Evolutionary conservation across 1,140 invertebrate species (phyloP).

Genomic region (Ridgeia piscesae): DNA sequence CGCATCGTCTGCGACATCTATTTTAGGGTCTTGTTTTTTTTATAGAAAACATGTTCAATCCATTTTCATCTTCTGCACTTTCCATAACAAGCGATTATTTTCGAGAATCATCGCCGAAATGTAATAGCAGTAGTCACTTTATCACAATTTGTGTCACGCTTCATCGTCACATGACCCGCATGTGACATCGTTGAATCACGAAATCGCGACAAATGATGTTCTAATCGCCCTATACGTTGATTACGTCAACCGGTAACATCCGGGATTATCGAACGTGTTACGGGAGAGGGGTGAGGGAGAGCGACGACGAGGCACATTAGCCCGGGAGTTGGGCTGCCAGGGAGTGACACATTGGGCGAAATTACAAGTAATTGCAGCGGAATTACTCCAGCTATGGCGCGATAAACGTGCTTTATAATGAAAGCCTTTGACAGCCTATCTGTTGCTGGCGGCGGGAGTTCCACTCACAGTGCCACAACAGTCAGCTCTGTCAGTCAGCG

Average conservation of each 20-base stretch:
- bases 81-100: no score
- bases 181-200: neutral
- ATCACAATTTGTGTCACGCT: neutral
- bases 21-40: no score
- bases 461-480: neutral
- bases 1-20: no score
- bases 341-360: neutral
- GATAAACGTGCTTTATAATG: neutral
- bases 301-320: neutral
- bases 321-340: neutral
- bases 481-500: neutral
- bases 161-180: neutral
- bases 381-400: neutral
- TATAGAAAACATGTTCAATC: no score
- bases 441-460: neutral
- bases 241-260: neutral
- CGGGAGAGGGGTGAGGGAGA: neutral
- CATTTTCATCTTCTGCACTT: no score
- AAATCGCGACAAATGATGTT: neutral
- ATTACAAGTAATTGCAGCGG: neutral
- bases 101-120: neutral
- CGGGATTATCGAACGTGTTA: neutral
- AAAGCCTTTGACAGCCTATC: neutral
- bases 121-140: neutral
- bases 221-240: neutral